Conservation (phyloP, 2,113 vertebrate genomes). For the Peromyscus maniculatus region DNA sequence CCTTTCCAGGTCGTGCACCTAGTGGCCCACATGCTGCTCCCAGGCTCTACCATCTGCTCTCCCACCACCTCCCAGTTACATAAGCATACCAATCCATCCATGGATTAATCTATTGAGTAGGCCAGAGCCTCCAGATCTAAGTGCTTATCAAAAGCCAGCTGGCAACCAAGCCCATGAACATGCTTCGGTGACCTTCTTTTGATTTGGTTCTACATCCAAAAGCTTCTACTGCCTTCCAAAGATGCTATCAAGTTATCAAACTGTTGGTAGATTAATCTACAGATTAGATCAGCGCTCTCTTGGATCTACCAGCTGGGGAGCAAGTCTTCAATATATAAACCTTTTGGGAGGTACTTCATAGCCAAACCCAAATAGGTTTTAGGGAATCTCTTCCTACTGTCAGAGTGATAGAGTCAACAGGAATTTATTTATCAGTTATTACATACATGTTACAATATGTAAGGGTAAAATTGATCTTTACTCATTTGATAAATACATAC, state of each 20-base stretch:
- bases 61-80: background rate
- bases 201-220: background rate
- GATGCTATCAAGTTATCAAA: background rate
- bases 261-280: background rate
- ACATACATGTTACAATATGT: background rate
- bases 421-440: background rate
- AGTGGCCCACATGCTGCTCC: background rate
- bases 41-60: background rate
- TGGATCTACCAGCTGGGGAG: background rate
- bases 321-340: background rate
- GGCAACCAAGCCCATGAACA: background rate
- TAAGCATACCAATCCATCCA: background rate
- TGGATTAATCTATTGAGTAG: background rate
- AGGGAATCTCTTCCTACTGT: background rate
- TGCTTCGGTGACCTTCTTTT: background rate
- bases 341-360: background rate
- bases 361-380: background rate
- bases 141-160: background rate
- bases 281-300: background rate
- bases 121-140: background rate
- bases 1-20: background rate
- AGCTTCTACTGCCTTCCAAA: background rate
- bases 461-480: slow-evolving; percentile 42
- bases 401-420: background rate
- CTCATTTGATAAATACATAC: background rate